Evolutionary conservation across 2,797 vertebrate species (phyloP).

Genomic region (Simalia tracyae): DNA sequence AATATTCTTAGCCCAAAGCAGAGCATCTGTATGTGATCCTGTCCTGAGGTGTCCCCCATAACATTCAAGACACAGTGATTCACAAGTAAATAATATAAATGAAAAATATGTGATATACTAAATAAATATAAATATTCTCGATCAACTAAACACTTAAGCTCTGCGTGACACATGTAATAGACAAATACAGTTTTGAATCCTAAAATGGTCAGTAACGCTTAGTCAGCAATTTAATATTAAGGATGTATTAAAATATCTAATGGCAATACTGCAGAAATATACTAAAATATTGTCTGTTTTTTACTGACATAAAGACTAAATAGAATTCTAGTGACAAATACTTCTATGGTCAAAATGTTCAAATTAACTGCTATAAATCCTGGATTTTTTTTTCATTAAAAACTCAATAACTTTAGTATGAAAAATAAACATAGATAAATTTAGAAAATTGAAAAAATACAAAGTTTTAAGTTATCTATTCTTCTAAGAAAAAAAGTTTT

Average conservation of each 20-base stretch:
- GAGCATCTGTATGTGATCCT: not conserved
- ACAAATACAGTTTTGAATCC: not conserved
- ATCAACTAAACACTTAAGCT: not conserved
- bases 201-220: not conserved
- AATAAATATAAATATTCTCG: not conserved
- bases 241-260: not conserved
- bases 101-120: not conserved
- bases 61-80: not conserved
- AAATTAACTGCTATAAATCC: not conserved
- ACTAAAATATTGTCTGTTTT: not conserved
- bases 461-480: conserved; percentile 3
- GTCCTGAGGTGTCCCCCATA: not conserved
- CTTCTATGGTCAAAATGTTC: not conserved
- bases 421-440: not conserved
- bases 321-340: not conserved
- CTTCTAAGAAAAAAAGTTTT: not conserved
- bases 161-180: not conserved
- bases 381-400: not conserved
- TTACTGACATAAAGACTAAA: not conserved
- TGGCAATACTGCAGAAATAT: not conserved
- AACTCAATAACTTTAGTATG: not conserved
- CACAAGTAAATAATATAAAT: not conserved
- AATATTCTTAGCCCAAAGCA: not conserved
- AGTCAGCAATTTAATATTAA: not conserved
- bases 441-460: not conserved